Conservation (phyloP, 1,140 invertebrate genomes). For the Antheraea mylitta region DNA sequence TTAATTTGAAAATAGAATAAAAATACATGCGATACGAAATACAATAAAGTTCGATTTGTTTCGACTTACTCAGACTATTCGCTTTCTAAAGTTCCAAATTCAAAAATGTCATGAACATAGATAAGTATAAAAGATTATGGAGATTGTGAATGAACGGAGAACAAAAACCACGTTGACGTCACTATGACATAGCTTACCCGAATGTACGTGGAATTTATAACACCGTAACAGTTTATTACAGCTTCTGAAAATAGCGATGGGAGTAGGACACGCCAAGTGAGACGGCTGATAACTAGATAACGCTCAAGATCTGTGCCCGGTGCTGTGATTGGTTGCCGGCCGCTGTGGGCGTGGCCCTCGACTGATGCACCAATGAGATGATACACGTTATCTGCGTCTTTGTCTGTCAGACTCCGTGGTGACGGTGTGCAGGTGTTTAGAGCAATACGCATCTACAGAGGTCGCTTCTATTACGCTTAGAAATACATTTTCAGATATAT, state of each 20-base stretch:
- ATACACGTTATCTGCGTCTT: slow-evolving; percentile 73
- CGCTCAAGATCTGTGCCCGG: slow-evolving; percentile 63
- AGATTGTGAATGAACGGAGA: not conserved
- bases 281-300: slow-evolving; percentile 76
- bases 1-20: no score
- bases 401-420: slow-evolving; percentile 64
- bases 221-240: slow-evolving; percentile 20
- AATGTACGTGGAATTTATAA: slow-evolving; percentile 11
- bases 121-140: not conserved
- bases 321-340: slow-evolving; percentile 51
- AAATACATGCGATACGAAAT: no score
- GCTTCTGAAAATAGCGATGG: slow-evolving; percentile 60
- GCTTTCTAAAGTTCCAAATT: not conserved
- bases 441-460: no score
- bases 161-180: not conserved
- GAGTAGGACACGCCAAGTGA: slow-evolving; percentile 47
- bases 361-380: slow-evolving; percentile 76
- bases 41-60: no score
- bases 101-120: not conserved
- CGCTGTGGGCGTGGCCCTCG: slow-evolving; percentile 50
- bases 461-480: no score
- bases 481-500: no score
- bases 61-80: no score
- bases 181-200: not conserved
- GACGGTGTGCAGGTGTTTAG: slow-evolving; percentile 53